A percentile compares a stretch with the other conserved stretches of the same genome.
These are phyloP conservation scores for Cossypha niveicapilla DNA, from an alignment of 2,797 vertebrate genomes.

Conservation along the genomic window DNA sequence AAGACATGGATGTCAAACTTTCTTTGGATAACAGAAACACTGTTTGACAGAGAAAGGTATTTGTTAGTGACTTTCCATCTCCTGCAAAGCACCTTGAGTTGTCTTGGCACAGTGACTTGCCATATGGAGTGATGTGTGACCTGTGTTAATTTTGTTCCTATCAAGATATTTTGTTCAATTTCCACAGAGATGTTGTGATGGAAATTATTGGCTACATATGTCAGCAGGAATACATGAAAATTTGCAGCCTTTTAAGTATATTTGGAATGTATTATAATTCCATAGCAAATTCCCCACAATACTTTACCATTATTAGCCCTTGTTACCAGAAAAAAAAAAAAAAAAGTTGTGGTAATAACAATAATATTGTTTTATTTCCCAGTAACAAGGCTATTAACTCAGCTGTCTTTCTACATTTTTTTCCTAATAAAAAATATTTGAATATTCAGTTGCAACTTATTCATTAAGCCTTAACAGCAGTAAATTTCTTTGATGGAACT, in stretches of 20 bases:
- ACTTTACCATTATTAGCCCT: neutral
- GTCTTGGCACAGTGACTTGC: conserved; percentile 54
- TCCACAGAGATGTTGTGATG: conserved; percentile 51
- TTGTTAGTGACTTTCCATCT: conserved; percentile 65
- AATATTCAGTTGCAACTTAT: neutral
- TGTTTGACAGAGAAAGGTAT: conserved; percentile 46
- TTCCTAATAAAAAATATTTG: neutral
- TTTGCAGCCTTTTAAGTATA: neutral
- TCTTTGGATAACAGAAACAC: conserved; percentile 41
- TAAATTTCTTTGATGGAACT: neutral
- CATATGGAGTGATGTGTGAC: conserved; percentile 68
- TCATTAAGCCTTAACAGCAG: neutral
- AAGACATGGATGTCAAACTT: conserved; percentile 40
- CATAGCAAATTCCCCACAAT: neutral
- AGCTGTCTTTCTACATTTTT: neutral
- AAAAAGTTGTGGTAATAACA: neutral
- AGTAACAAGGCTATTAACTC: neutral
- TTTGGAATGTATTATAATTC: neutral
- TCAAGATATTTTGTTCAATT: conserved; percentile 64
- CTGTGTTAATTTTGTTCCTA: conserved; percentile 65
- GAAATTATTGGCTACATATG: conserved; percentile 59
- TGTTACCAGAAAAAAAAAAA: neutral
- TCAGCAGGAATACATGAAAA: neutral
- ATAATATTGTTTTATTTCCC: neutral
- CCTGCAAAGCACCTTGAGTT: conserved; percentile 67